Conservation (phyloP, 2,113 vertebrate species). For the Heliornis fulica region DNA sequence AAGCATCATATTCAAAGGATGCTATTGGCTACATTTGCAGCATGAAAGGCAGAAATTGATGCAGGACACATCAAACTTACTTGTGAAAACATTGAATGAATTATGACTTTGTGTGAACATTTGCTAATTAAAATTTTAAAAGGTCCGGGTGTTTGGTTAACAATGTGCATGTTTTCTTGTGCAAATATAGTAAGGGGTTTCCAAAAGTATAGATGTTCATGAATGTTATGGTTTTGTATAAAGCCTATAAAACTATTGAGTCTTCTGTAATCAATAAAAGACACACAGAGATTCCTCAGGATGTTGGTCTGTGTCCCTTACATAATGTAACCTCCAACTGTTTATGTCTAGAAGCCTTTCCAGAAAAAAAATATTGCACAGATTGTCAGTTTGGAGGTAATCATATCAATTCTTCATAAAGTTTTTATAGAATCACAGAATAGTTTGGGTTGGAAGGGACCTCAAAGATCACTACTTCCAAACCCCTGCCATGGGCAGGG, state of each 20-base stretch:
- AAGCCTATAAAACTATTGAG: not conserved
- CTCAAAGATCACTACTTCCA: no score
- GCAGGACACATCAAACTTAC: not conserved
- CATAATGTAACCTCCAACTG: not conserved
- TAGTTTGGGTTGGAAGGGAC: no score
- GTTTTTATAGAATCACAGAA: not conserved
- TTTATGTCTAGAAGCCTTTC: not conserved
- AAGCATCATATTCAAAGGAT: not conserved
- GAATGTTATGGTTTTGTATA: not conserved
- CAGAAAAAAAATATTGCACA: not conserved
- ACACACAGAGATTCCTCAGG: not conserved
- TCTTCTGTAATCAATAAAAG: not conserved
- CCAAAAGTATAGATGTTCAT: not conserved
- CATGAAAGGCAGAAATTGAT: not conserved
- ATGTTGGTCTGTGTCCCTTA: not conserved
- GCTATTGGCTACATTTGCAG: not conserved
- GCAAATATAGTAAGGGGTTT: not conserved
- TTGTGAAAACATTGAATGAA: accelerated
- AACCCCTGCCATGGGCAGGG: no score
- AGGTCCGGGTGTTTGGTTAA: not conserved
- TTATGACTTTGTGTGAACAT: not conserved
- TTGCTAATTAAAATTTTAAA: not conserved
- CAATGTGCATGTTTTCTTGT: not conserved
- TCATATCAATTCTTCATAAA: not conserved
- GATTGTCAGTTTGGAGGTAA: not conserved